These are phyloP conservation scores for Prionailurus viverrinus DNA, from an alignment of 2,113 vertebrate genomes.

Conservation along the genomic window DNA sequence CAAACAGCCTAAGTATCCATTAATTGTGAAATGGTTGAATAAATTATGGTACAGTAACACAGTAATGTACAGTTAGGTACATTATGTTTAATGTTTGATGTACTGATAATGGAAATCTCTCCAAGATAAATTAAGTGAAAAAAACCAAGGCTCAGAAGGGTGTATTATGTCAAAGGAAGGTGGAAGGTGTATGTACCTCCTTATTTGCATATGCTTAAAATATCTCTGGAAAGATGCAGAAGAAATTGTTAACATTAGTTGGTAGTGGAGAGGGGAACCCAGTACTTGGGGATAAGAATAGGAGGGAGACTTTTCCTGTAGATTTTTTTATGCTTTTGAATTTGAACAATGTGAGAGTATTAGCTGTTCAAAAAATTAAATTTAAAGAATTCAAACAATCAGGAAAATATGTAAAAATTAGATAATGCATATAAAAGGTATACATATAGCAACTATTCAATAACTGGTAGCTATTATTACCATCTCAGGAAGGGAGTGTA, in stretches of 20 bases:
- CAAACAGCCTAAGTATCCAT: background rate
- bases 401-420: constrained; percentile 31
- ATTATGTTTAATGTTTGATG: background rate
- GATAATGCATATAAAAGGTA: background rate
- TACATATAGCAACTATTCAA: background rate
- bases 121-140: background rate
- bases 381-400: background rate
- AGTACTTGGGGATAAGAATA: background rate
- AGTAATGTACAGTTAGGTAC: too few species aligned
- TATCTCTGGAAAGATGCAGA: background rate
- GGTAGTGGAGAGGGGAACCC: background rate
- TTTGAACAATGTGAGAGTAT: background rate
- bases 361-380: constrained; percentile 2
- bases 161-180: background rate
- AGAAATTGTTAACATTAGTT: background rate
- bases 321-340: constrained; percentile 24
- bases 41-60: background rate
- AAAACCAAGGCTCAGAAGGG: background rate
- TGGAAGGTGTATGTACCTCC: background rate
- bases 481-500: background rate
- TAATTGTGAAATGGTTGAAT: background rate
- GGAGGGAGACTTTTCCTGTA: background rate
- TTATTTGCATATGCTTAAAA: background rate
- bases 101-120: background rate
- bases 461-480: background rate